These are phyloP conservation scores for Anolis carolinensis DNA, from an alignment of 2,113 vertebrate genomes.

Conservation along the genomic window DNA sequence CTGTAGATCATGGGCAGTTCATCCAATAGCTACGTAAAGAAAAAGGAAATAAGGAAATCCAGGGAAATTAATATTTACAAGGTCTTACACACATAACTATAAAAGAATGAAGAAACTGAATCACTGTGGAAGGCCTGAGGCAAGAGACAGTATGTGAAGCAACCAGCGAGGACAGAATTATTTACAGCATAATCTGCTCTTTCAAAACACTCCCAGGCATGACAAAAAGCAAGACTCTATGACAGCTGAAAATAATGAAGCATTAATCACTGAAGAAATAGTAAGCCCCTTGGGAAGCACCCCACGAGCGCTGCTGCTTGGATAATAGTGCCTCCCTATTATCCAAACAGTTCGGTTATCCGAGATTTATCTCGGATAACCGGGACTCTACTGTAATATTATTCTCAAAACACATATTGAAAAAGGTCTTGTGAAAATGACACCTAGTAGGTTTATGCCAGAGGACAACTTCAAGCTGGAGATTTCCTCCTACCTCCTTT, in stretches of 20 bases:
- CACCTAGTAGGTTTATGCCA: not conserved
- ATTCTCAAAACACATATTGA: not conserved
- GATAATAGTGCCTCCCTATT: too few species aligned
- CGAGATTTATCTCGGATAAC: too few species aligned
- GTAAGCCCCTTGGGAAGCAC: too few species aligned
- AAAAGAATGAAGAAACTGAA: not conserved
- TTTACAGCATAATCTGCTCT: not conserved
- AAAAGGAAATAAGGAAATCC: too few species aligned
- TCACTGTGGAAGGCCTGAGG: not conserved
- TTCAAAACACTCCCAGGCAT: not conserved
- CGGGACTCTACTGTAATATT: too few species aligned
- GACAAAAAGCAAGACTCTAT: not conserved
- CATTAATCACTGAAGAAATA: not conserved
- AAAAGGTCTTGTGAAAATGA: too few species aligned
- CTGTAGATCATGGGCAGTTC: slow-evolving; percentile 99
- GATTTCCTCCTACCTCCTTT: not conserved
- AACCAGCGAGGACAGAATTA: too few species aligned
- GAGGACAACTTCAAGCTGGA: not conserved
- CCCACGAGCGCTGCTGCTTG: too few species aligned
- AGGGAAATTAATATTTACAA: slow-evolving; percentile 24
- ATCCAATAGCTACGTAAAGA: slow-evolving; percentile 88
- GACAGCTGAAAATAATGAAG: too few species aligned
- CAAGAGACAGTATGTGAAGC: not conserved
- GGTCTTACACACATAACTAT: not conserved
- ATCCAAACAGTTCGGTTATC: too few species aligned